Evolutionary conservation across 2,888 invertebrate species (phyloP), one percentile per base, ranked within the genome.

Genomic region (Xylophagus ater): DNA sequence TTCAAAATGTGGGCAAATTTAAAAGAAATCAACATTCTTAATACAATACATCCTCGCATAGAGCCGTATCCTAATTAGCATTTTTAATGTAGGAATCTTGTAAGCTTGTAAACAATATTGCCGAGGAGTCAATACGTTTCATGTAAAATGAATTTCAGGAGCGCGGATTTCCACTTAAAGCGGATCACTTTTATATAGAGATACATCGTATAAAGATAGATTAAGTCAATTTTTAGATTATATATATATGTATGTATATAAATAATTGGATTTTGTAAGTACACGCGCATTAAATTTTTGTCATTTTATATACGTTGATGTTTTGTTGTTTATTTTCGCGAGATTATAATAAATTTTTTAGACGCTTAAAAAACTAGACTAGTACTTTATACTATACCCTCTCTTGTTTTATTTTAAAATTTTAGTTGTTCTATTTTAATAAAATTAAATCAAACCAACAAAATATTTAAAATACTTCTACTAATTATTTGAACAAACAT

Each of bases 71-170:
- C 58, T 59, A 59, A 59, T 59, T 59, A 59, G 57, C 58, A 59
- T 59, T 59, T 59, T 59, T 59, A 59, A 59, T 59, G 58, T 57
- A 52, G 54, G 57, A 58, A 58, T 56, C 59, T 59, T 59, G 58
- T 59, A 56, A 55, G 46, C 47, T 51, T 50, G 50, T 50, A 49
- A 50, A 50, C 49, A 50, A 48, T 50, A 49, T 49, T 48, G 46
- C 40, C 40, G 20, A 25, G 26, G 23, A 40, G 25, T 34, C 34
- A 33, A 34, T 40, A 34, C 21, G 26, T 26, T 6, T 26, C 26
- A 26, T 26, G 26, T 26, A 12, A 5, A 8, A 13, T n/a, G n/a
- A n/a, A n/a, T n/a, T n/a, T n/a, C n/a, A n/a, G n/a, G n/a, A n/a
- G n/a, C n/a, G n/a, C n/a, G n/a, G n/a, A n/a, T n/a, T n/a, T n/a